These are phyloP conservation scores for Botia kubotai DNA, from an alignment of 2,797 vertebrate genomes.

Conservation along the genomic window DNA sequence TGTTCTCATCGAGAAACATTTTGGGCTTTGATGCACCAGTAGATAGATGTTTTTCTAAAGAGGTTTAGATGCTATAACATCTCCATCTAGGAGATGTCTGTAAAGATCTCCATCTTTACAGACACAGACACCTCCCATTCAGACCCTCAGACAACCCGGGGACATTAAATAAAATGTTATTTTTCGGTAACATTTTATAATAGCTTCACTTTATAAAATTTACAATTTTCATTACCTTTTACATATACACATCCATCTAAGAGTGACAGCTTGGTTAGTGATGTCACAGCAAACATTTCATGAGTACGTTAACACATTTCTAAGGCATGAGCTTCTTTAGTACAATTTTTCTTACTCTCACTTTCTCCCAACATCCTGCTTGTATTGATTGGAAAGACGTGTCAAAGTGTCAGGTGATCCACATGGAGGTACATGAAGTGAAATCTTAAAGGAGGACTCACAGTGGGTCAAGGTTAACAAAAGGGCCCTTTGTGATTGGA, in stretches of 20 bases:
- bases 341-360: not conserved
- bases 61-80: not conserved
- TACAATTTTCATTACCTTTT: not conserved
- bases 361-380: not conserved
- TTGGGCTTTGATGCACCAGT: not conserved
- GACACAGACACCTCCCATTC: not conserved
- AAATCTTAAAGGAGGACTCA: constrained; percentile 1
- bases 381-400: constrained; percentile 4
- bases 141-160: not conserved
- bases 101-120: not conserved
- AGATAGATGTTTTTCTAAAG: constrained; percentile 4
- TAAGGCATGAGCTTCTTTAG: not conserved
- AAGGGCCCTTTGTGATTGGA: not conserved
- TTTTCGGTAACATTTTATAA: not conserved
- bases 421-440: not conserved
- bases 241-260: not conserved
- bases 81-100: too few species aligned
- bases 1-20: not conserved
- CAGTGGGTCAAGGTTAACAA: constrained; percentile 3
- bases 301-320: too few species aligned
- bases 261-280: not conserved
- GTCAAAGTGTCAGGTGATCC: not conserved
- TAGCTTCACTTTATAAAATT: not conserved
- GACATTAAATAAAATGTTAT: not conserved
- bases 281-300: not conserved